Conservation (phyloP, 2,888 invertebrate species). For the Empis livida region DNA sequence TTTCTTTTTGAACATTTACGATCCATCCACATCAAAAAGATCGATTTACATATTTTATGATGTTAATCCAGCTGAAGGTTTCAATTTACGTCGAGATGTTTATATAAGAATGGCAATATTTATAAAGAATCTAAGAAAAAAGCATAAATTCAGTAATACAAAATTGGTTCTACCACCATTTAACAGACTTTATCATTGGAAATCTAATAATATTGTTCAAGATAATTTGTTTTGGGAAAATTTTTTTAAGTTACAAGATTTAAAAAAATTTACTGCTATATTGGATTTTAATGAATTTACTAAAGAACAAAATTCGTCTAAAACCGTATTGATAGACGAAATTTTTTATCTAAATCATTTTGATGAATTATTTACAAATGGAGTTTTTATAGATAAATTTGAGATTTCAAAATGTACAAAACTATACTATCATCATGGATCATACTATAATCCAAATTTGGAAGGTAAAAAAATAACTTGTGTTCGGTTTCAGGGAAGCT, state of each 20-base stretch:
- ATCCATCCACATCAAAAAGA: constrained; percentile 8
- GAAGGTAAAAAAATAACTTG: constrained; percentile 51
- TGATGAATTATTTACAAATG: constrained; percentile 69
- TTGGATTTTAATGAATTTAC: constrained; percentile 76
- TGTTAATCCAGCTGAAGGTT: constrained; percentile 91
- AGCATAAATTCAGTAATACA: constrained; percentile 39
- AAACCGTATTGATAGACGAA: constrained; percentile 48
- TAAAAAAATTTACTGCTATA: constrained; percentile 60
- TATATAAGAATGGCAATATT: constrained; percentile 86
- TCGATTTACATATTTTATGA: constrained; percentile 70
- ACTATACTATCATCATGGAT: constrained; percentile 18
- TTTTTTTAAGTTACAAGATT: constrained; percentile 74
- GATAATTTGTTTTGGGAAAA: constrained; percentile 59
- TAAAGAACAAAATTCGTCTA: constrained; percentile 38
- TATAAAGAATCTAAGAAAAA: constrained; percentile 50
- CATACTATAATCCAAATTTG: constrained; percentile 55
- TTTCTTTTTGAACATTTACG: too few relatives aligned
- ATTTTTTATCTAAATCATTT: constrained; percentile 76
- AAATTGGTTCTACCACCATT: constrained; percentile 83
- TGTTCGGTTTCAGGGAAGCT: constrained; percentile 70
- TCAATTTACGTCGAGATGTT: constrained; percentile 91
- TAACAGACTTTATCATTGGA: constrained; percentile 86
- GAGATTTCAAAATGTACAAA: constrained; percentile 42
- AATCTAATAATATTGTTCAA: constrained; percentile 42
- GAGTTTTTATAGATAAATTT: constrained; percentile 73